Evolutionary conservation across 2,113 vertebrate species (phyloP), one percentile per base, ranked within the genome.

Genomic region (Geococcyx californianus): DNA sequence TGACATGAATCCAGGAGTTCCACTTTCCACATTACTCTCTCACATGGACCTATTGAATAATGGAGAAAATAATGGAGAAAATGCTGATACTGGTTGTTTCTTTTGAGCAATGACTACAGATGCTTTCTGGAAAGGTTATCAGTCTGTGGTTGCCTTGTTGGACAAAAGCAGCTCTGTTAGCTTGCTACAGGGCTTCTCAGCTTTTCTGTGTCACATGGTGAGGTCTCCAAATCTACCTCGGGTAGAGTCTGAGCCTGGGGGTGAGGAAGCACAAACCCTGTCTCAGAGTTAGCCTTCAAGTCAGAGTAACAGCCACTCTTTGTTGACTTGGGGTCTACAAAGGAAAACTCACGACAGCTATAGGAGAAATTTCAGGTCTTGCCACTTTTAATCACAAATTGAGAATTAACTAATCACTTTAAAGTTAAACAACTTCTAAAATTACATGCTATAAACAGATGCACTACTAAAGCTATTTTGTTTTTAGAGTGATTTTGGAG

Each of bases 381-480:
- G 59, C 21, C 51, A 23, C 80, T 95, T n/a, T 95, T 62, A 94
- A 94, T 88, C 58, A 76, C 54, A 89, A 90, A 93, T 68, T 95
- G 58, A 92, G 36, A 77, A 92, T 89, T 81, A 93, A 52, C 54
- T 88, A 90, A 96, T 88, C 83, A 93, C 68, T 96, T 96, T 93
- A 78, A 94, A 94, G 91, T 90, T 85, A 83, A 95, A 91, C 86
- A 95, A 92, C 63, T 96, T 89, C 92, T 94, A 89, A 96, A 94
- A 93, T 95, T 89, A 87, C 85, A 87, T 93, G 83, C 81, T 77
- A 82, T 95, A 94, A 95, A 95, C 90, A 96, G 85, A 88, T 86
- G 81, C 77, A 91, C 52, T 77, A 82, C 76, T 90, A 90, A 85
- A 87, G 78, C 56, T 94, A 77, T 67, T 94, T 97, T 96, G 94